Percentiles rank a stretch among this genome's conserved stretches.
Evolutionary conservation across 2,797 vertebrate genomes (phyloP).

Genomic region (Pseudomugil tenellus): DNA sequence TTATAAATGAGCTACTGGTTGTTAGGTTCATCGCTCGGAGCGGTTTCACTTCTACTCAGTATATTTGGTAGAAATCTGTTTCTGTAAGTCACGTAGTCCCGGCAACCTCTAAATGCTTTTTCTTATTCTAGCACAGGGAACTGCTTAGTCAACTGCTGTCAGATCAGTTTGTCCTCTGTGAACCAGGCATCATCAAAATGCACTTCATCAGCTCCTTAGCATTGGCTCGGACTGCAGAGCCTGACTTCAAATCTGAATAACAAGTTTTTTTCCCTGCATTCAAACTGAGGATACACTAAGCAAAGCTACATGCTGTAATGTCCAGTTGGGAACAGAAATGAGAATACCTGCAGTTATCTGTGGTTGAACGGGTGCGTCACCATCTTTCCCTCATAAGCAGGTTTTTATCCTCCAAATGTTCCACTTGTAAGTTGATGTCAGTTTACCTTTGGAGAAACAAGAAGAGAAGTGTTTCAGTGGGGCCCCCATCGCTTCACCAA

Average conservation of each 20-base stretch:
- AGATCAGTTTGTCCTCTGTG: conserved; percentile 58
- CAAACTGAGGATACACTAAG: neutral
- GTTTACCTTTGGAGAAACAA: conserved; percentile 55
- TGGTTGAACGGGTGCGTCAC: conserved; percentile 52
- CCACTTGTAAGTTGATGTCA: conserved; percentile 31
- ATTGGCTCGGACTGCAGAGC: conserved; percentile 39
- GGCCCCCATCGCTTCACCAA: conserved; percentile 49
- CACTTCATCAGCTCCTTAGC: conserved; percentile 52
- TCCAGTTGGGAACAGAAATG: neutral
- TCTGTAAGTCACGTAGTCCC: conserved; percentile 30
- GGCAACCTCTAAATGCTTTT: conserved; percentile 18
- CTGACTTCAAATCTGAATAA: conserved; percentile 14
- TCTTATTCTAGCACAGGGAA: conserved; percentile 53
- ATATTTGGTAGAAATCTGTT: neutral
- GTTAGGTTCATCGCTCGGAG: neutral
- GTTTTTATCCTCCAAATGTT: conserved; percentile 43
- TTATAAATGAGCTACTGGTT: neutral
- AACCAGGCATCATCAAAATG: conserved; percentile 67
- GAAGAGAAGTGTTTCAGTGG: conserved; percentile 34
- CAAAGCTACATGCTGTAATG: neutral
- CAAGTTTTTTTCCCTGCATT: neutral
- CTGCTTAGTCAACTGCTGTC: conserved; percentile 62
- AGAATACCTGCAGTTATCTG: conserved; percentile 45
- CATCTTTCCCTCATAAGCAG: conserved; percentile 39
- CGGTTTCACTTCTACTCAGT: conserved; percentile 3